phyloP scores from a whole-genome alignment of 1,140 invertebrate species.

The Ctenoplectra terminalis region DNA sequence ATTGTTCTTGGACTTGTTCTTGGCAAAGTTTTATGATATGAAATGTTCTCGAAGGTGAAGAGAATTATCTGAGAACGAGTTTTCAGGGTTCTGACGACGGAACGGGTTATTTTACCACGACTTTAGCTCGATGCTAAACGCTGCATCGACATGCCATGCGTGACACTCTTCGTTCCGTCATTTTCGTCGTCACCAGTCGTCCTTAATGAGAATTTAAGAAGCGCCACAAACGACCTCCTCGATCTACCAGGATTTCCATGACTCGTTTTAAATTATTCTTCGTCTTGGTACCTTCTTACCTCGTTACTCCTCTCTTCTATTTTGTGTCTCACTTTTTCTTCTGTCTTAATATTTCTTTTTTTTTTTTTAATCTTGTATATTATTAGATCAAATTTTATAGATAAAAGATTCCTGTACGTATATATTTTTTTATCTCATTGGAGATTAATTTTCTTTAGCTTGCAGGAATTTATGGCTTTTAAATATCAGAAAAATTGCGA shows the following conservation, averaged over 20 bases:
- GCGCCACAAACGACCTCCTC: slow-evolving; percentile 13
- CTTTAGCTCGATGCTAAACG: slow-evolving; percentile 16
- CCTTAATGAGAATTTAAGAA: slow-evolving; percentile 36
- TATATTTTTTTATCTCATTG: neutral
- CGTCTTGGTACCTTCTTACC: neutral
- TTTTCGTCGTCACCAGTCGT: slow-evolving; percentile 29
- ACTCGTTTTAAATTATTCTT: slow-evolving; percentile 24
- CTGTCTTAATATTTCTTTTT: neutral
- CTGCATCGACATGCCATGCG: slow-evolving; percentile 21
- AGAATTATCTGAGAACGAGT: slow-evolving; percentile 13
- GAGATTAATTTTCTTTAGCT: neutral
- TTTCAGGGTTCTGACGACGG: slow-evolving; percentile 8
- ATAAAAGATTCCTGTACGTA: too few relatives aligned
- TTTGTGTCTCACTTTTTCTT: neutral
- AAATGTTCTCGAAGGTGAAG: neutral
- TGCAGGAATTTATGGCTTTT: neutral
- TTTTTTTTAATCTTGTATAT: too few relatives aligned
- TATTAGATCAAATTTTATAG: too few relatives aligned
- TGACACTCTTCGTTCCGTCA: slow-evolving; percentile 24
- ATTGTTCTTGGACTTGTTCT: neutral
- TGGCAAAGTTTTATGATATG: neutral
- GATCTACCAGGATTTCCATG: slow-evolving; percentile 13
- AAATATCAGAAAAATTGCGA: neutral
- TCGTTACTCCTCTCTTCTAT: neutral
- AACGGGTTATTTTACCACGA: slow-evolving; percentile 7